A percentile compares a stretch with the other conserved stretches of the same genome.
Conservation (phyloP, 2,888 invertebrate genomes). For the Stramonita haemastoma region DNA sequence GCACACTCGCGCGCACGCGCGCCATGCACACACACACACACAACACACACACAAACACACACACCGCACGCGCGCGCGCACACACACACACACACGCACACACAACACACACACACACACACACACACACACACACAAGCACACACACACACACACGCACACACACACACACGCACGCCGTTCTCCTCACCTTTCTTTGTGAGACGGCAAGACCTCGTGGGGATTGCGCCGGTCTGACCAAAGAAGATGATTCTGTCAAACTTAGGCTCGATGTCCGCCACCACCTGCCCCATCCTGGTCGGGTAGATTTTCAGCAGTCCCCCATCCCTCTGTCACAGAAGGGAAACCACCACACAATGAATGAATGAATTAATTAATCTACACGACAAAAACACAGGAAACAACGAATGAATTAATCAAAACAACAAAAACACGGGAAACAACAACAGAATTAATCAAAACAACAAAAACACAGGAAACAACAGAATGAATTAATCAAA, state of each 20-base stretch:
- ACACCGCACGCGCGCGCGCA: constrained; percentile 1
- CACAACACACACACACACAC: not conserved
- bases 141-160: not conserved
- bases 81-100: not conserved
- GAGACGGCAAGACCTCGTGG: constrained; percentile 96
- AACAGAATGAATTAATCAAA: too few relatives aligned
- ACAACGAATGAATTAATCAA: too few relatives aligned
- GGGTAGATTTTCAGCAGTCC: constrained; percentile 92
- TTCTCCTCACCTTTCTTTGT: constrained; percentile 83
- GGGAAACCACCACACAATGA: not conserved
- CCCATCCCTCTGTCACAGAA: constrained; percentile 80
- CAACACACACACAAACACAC: too few relatives aligned
- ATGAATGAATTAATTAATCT: too few relatives aligned
- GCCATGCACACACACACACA: too few relatives aligned
- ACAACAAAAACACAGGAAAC: not conserved
- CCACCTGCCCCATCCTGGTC: constrained; percentile 86
- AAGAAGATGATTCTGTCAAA: constrained; percentile 95
- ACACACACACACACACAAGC: not conserved
- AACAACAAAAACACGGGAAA: too few relatives aligned
- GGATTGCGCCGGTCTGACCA: constrained; percentile 98
- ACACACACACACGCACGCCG: not conserved
- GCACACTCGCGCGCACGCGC: too few relatives aligned
- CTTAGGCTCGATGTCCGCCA: constrained; percentile 93
- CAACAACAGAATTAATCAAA: too few relatives aligned
- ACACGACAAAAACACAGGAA: too few relatives aligned